Evolutionary conservation across 2,113 vertebrate genomes (phyloP), one percentile per base, ranked within the genome.

Genomic region (Cryptotis parvus): DNA sequence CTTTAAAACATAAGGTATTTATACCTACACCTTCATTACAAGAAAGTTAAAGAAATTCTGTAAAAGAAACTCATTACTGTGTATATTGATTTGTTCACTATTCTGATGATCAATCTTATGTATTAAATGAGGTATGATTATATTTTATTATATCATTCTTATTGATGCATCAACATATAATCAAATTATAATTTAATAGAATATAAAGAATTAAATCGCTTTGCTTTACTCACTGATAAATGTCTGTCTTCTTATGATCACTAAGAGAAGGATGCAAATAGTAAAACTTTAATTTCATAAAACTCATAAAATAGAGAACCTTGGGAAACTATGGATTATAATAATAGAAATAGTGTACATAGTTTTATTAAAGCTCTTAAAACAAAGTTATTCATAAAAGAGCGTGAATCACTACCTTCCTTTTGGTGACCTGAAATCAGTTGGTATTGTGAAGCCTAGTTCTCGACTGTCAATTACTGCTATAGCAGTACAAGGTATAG

Each of bases 281-380:
- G 27, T 55, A 93, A 94, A 91, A 88, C 29, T 43, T 91, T 93
- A 95, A 94, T 37, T 87, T 78, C 37, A 76, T 77, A 69, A 79
- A 95, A 87, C 18, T 93, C 82, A 87, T 87, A 43, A 79, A 90
- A 87, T 35, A 61, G 72, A 7, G 35, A 65, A 83, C 81, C 75
- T 37, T 69, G 33, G 61, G 74, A 55, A 79, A 88, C 58, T 75
- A 63, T 35, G 2, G 12, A 41, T 92, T 89, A 84, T 75, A 95
- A 90, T 90, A 78, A 84, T 69, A 90, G 82, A 95, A 94, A 88
- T n/a, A 18, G 15, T 91, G 29, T 27, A n/a, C 1, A 0, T 37
- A 31, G 75, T 86, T 92, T 92, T 73, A 45, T 77, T 39, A 41
- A 29, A 89, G 82, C n/a, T 84, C 29, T 70, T 82, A 81, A 84